phyloP scores from a whole-genome alignment of 1,140 invertebrate species.

The Macrocentrus cingulum region DNA sequence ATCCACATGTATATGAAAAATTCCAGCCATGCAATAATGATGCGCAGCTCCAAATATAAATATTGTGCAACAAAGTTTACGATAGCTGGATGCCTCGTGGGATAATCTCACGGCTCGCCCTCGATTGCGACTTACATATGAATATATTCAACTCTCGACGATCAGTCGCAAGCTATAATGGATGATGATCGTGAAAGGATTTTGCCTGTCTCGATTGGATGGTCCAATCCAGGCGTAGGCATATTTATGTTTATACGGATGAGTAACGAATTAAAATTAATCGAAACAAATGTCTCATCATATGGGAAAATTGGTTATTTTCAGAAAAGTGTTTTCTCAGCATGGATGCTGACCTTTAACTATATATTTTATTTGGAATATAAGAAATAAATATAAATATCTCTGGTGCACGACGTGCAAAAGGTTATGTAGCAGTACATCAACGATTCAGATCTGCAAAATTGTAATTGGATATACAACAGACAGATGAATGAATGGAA shows the following conservation, averaged over 20 bases:
- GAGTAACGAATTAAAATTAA: background rate
- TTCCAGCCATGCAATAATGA: background rate
- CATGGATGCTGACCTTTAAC: constrained; percentile 40
- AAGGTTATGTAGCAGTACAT: constrained; percentile 12
- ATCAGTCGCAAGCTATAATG: background rate
- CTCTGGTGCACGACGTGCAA: background rate
- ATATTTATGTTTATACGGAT: no score
- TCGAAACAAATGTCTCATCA: background rate
- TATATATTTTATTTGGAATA: constrained; percentile 42
- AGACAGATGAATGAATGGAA: no score
- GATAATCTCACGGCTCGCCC: constrained; percentile 48
- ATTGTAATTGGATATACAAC: background rate
- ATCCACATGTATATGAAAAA: background rate
- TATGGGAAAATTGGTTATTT: no score
- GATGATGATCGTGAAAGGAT: constrained; percentile 50
- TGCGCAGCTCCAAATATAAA: constrained; percentile 13
- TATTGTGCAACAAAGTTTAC: constrained; percentile 14
- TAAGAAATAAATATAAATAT: constrained; percentile 20
- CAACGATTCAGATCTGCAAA: background rate
- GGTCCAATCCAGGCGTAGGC: background rate
- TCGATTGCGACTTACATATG: constrained; percentile 44
- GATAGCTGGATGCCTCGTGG: constrained; percentile 29
- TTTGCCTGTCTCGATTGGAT: constrained; percentile 5
- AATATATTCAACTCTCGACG: constrained; percentile 20
- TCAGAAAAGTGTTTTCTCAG: no score